Conservation (phyloP, 2,113 vertebrate species). For the Zeus faber region DNA sequence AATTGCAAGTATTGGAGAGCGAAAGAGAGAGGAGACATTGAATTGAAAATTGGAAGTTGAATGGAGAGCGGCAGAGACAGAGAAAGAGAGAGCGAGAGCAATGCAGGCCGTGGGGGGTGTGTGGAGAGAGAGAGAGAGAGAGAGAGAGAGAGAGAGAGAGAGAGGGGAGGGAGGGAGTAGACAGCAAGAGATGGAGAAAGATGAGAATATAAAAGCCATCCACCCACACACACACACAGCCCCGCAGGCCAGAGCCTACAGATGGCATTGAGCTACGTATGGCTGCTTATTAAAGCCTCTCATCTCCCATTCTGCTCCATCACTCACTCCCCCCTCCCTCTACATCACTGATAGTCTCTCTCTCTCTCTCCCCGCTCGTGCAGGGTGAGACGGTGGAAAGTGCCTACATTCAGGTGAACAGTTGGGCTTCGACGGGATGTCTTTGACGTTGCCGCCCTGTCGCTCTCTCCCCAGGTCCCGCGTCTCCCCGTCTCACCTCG, state of each 20-base stretch:
- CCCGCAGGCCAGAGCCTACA: conserved; percentile 71
- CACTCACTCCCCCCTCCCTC: conserved; percentile 53
- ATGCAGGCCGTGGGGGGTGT: conserved; percentile 22
- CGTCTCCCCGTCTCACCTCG: too few species aligned
- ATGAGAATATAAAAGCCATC: conserved; percentile 66
- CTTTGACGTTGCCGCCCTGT: too few species aligned
- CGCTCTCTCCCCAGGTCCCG: too few species aligned
- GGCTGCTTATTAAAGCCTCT: conserved; percentile 72
- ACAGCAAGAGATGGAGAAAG: conserved; percentile 45
- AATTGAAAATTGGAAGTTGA: too few species aligned
- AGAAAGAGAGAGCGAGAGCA: conserved; percentile 7
- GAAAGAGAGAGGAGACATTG: too few species aligned
- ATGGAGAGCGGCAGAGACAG: conserved; percentile 13
- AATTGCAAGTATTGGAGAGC: too few species aligned
- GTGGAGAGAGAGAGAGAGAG: conserved; percentile 17
- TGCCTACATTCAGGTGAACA: conserved; percentile 60
- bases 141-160: conserved; percentile 19
- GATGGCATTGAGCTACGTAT: conserved; percentile 73
- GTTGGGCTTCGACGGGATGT: conserved; percentile 60
- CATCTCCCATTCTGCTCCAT: conserved; percentile 63
- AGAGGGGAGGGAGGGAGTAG: conserved; percentile 30
- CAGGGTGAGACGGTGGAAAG: conserved; percentile 9
- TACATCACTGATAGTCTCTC: background rate
- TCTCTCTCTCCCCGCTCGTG: background rate
- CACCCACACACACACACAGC: conserved; percentile 42